Evolutionary conservation across 2,797 vertebrate species (phyloP), one percentile per base, ranked within the genome.

Genomic region (Nannoperca australis): DNA sequence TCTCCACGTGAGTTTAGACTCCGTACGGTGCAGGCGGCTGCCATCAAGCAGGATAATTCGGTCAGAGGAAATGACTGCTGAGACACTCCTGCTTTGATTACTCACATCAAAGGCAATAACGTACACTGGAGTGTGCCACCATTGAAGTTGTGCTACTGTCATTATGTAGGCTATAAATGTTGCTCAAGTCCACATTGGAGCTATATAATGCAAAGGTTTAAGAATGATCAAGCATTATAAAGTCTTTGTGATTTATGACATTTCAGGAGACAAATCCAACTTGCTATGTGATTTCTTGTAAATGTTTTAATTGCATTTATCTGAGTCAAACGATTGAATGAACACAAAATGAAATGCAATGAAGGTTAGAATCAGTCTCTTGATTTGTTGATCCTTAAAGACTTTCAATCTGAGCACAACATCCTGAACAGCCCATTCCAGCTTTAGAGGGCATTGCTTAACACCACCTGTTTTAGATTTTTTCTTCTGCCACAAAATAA

Each of bases 361-460:
- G 47, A 79, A 74, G 59, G 50, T 71, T 9, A 32, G 44, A 76
- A 76, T 77, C 30, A 8, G 38, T 82, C 55, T 82, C 69, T 79
- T 85, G 82, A 84, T 88, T 53, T 82, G 80, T 83, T 49, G 27
- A 60, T 10, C 47, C 14, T 79, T 61, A 27, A 88, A 54, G 76
- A 79, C 70, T 76, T 88, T 84, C 69, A 70, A 67, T 83, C 74
- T 38, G 54, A 71, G 64, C 47, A 60, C 34, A 59, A 62, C 22
- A 73, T 47, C 60, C 50, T 59, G 40, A 85, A 85, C 17, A 36
- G 74, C 49, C 54, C 38, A 36, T 78, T 88, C 55, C 84, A 84
- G 78, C 78, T 81, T 76, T 22, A 84, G 74, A 79, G 70, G 30
- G 32, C 64, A 59, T 38, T 34, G 40, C 56, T 84, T 58, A 75